Base-by-base conservation (phyloP, 2,797 vertebrate genomes). In the Lateolabrax maculatus region DNA sequence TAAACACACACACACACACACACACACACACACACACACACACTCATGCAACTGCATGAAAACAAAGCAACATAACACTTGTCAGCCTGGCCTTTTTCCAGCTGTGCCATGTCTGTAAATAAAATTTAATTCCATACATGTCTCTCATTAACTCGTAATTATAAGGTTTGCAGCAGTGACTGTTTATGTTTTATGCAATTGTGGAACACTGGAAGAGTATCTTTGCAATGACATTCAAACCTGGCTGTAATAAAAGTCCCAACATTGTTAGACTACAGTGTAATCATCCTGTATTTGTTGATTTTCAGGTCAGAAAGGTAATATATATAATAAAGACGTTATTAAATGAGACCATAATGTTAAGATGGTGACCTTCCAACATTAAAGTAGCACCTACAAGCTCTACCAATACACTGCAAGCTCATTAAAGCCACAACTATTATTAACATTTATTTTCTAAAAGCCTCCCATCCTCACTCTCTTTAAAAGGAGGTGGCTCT, bases 41-140 rank as follows among this genome's bases (percentile, higher is more conserved):
- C 10, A 37, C 39, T 29, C 18, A 39, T 36, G 23, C 6, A 51
- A 61, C 74, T 81, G 74, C 52, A 37, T 65, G 43, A 63, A 78
- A 79, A 80, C 31, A 71, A 69, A 85, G 39, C 34, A 31, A 25
- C 44, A 34, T 39, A 44, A 8, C 46, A 41, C 29, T 23, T 6
- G 15, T 41, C 41, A 37, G 36, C 29, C 19, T 39, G 77, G 52
- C 21, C 27, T 44, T 66, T 70, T 66, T 49, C 49, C 69, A 84
- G 76, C 78, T 80, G 66, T 65, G 62, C 55, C 43, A n/a, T 27
- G 39, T 57, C 49, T 79, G 58, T 51, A 76, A 81, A 83, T 83
- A 71, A 57, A 39, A 62, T 63, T 44, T 70, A 10, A 83, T 86
- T 79, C 68, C n/a, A 73, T 66, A 64, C 65, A 48, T 12, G 23